phyloP scores from a whole-genome alignment of 2,113 vertebrate species.

The Epinephelus lanceolatus region DNA sequence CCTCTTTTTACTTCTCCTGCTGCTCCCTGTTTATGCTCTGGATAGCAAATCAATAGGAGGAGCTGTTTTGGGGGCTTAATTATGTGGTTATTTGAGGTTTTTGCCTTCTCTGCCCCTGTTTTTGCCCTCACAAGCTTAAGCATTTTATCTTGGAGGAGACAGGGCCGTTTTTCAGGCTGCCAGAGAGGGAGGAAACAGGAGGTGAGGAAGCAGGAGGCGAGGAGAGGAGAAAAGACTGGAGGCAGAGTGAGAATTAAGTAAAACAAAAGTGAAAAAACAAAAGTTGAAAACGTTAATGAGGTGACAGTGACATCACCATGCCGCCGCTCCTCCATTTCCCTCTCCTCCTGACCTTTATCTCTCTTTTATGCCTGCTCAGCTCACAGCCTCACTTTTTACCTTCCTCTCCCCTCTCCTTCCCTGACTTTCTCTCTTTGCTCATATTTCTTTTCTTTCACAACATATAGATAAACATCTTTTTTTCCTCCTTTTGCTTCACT shows the following conservation, averaged over 20 bases:
- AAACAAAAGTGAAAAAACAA: constrained; percentile 32
- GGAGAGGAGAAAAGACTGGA: not conserved
- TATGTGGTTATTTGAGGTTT: constrained; percentile 69
- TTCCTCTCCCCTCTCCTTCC: constrained; percentile 18
- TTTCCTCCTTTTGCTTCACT: constrained; percentile 14
- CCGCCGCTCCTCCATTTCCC: constrained; percentile 28
- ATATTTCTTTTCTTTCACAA: constrained; percentile 50
- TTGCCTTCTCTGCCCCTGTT: constrained; percentile 33
- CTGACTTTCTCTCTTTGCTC: constrained; percentile 35
- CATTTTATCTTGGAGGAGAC: constrained; percentile 50
- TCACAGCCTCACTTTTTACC: constrained; percentile 40
- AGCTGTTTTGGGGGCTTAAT: constrained; percentile 60
- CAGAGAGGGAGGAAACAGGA: constrained; percentile 12
- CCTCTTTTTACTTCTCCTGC: constrained; percentile 15
- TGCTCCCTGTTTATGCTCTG: constrained; percentile 33
- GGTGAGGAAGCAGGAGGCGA: not conserved
- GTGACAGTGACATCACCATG: constrained; percentile 50
- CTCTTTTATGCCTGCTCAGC: constrained; percentile 64
- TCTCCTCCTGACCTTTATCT: constrained; percentile 70
- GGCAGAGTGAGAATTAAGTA: not conserved
- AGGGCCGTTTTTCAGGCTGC: constrained; percentile 42
- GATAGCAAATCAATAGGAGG: constrained; percentile 73
- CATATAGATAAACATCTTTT: constrained; percentile 52
- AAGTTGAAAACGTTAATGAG: constrained; percentile 58
- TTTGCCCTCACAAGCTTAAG: constrained; percentile 41